Evolutionary conservation across 2,797 vertebrate genomes (phyloP), one percentile per base, ranked within the genome.

Genomic region (Sebastolobus alascanus): DNA sequence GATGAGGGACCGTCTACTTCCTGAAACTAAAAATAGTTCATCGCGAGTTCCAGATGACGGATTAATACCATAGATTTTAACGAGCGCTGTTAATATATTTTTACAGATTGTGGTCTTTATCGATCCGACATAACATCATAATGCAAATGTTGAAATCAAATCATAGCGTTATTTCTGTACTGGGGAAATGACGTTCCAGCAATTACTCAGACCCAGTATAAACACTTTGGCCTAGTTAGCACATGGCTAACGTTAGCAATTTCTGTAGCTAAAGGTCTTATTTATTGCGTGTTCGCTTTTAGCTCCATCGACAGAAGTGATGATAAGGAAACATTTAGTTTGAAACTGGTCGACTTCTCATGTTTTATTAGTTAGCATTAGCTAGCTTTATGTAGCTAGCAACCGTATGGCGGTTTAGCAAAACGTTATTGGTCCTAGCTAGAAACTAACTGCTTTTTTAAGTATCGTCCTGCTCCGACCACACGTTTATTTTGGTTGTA

Each of bases 161-260:
- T 33, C 13, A 37, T 6, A 55, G 46, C 18, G 20, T 50, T 8
- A 61, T 13, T 25, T 54, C 1, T 40, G 31, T 18, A 8, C 40
- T 3, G 8, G 25, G 1, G 60, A 82, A 61, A 29, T 56, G 16
- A 35, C 9, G 35, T 8, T 77, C 89, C 94, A 91, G 92, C 52
- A 91, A 84, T 33, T 94, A 95, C 74, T 9, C 91, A 0, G 68
- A 61, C 2, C 91, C 93, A 16, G 13, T 9, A 25, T 29, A 56
- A 80, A 80, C 84, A 87, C 88, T 83, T 11, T 79, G 93, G 93
- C 93, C 92, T 93, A 92, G 77, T 92, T 89, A 92, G 85, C 91
- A 79, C 3, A 29, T 2, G 43, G 85, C 80, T 85, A 90, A 61
- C 60, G 16, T 22, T 35, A 60, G 20, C 22, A 2, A 8, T 9